Evolutionary conservation across 2,888 invertebrate genomes (phyloP).

Genomic region (Ariolimax columbianus): DNA sequence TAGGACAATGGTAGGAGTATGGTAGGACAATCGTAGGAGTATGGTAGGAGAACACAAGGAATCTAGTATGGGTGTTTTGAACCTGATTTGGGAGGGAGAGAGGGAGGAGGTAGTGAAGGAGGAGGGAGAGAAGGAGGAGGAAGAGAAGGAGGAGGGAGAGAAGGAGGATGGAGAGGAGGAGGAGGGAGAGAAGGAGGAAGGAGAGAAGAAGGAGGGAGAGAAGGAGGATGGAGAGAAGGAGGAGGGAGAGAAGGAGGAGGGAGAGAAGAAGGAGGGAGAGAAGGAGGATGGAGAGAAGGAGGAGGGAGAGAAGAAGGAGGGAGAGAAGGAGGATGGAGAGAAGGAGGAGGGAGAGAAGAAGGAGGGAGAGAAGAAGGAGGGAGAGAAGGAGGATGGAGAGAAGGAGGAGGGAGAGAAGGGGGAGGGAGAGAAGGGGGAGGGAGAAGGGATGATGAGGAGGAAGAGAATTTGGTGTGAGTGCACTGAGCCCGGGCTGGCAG

Average conservation of each 20-base stretch:
- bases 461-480: too few species aligned
- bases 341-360: not conserved
- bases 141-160: slow-evolving; percentile 17
- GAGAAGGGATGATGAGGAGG: too few species aligned
- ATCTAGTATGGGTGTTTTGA: too few species aligned
- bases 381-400: not conserved
- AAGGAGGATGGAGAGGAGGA: not conserved
- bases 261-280: not conserved
- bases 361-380: not conserved
- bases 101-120: too few species aligned
- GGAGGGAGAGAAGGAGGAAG: not conserved
- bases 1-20: too few species aligned
- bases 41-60: too few species aligned
- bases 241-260: not conserved
- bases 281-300: not conserved
- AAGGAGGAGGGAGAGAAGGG: too few species aligned
- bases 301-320: not conserved
- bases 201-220: not conserved
- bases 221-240: not conserved
- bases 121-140: not conserved
- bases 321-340: not conserved
- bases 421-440: too few species aligned
- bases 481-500: too few species aligned
- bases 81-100: too few species aligned
- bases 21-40: too few species aligned